Evolutionary conservation across 2,113 vertebrate genomes (phyloP).

Genomic region (Cinclus cinclus): DNA sequence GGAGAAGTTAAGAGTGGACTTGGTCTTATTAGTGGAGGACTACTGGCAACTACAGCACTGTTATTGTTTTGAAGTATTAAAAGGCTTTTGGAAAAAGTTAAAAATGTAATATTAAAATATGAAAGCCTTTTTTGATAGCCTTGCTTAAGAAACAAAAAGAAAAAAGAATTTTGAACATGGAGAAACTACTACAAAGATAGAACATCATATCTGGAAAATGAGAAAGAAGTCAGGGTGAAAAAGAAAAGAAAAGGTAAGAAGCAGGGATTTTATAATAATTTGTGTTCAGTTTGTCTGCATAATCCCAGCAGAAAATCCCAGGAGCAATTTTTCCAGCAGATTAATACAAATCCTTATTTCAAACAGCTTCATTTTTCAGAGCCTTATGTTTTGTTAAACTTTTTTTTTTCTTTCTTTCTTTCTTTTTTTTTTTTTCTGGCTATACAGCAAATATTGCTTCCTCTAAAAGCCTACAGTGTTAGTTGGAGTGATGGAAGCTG

Average conservation of each 20-base stretch:
- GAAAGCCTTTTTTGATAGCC: rapidly evolving
- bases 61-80: not conserved
- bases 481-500: not conserved
- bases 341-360: not conserved
- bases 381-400: not conserved
- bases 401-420: too few species aligned
- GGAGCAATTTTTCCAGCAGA: not conserved
- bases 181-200: not conserved
- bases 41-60: not conserved
- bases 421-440: not conserved
- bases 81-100: not conserved
- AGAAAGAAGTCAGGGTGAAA: not conserved
- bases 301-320: not conserved
- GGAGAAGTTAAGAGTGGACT: not conserved
- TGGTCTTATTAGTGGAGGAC: not conserved
- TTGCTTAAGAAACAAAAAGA: not conserved
- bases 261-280: not conserved
- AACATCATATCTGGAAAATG: not conserved
- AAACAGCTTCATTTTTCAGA: not conserved
- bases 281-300: not conserved
- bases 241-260: not conserved
- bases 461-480: not conserved
- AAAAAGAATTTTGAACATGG: not conserved
- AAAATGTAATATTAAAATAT: not conserved
- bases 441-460: not conserved